Evolutionary conservation across 2,113 vertebrate species (phyloP), one percentile per base, ranked within the genome.

Genomic region (Pipra filicauda): DNA sequence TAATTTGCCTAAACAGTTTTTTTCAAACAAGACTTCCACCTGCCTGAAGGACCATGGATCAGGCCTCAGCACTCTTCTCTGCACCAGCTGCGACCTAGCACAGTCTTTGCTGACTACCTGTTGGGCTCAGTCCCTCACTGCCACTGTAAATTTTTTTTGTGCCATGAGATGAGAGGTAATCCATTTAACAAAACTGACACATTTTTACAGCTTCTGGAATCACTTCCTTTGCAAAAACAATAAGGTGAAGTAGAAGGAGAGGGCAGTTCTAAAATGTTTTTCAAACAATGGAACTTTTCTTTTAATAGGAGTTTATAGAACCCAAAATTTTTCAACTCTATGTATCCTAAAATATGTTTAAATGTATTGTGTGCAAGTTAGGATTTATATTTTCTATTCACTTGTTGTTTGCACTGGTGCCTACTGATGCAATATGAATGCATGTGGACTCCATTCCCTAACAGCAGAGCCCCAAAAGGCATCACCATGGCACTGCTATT

Each of bases 221-320:
- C 67, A 85, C 74, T 96, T 96, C 71, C 66, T 81, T 62, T 77
- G 64, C 82, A 88, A 74, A 91, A 96, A 77, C 78, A 86, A 64
- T 41, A 17, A 78, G 65, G 59, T 71, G 69, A 90, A 88, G 43
- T 85, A 88, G 65, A 67, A 91, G 65, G 52, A 91, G 43, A 12
- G n/a, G 33, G 33, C 31, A 93, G 41, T 48, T 37, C 46, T 62
- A 70, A 66, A 35, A 73, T 16, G 39, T 73, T 85, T 95, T 82
- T 66, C 43, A 74, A 78, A 72, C 44, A 84, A 67, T 57, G 51
- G 15, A 41, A 16, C 15, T 88, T 79, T 79, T 67, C 33, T 78
- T 90, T 80, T 52, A 69, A 27, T 64, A 44, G 28, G 43, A 6
- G 1, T 67, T 57, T 62, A 48, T 13, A 43, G 69, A 41, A 73